A percentile compares a stretch with the other conserved stretches of the same genome.
phyloP scores from a whole-genome alignment of 2,888 invertebrate species.

The Chamaedrilus cognettii region DNA sequence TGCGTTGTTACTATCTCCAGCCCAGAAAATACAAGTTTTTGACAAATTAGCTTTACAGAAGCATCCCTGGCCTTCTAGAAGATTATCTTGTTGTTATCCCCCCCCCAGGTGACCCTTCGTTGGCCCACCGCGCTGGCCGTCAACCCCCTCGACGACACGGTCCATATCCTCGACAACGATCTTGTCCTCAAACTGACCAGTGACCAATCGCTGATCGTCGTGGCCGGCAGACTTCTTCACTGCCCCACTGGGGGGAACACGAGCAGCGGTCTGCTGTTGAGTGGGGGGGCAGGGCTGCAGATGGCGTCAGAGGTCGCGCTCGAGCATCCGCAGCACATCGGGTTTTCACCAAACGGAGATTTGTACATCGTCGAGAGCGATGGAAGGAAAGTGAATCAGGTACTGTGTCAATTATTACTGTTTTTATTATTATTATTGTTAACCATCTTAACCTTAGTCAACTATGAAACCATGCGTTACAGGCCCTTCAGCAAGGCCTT shows the following conservation, averaged over 20 bases:
- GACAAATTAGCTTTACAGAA: no score
- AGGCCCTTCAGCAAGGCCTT: no score
- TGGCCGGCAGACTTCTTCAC: constrained; percentile 92
- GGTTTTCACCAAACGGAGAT: constrained; percentile 89
- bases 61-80: no score
- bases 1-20: no score
- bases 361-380: constrained; percentile 93
- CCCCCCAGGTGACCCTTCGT: constrained; percentile 80
- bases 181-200: constrained; percentile 88
- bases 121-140: constrained; percentile 98
- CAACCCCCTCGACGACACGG: constrained; percentile 89
- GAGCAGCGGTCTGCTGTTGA: constrained; percentile 38
- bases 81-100: no score
- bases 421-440: no score
- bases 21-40: no score
- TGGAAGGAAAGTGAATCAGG: constrained; percentile 83
- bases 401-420: neutral
- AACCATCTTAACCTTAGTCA: no score
- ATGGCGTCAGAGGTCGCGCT: constrained; percentile 83
- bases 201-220: constrained; percentile 81
- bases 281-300: constrained; percentile 59
- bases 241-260: constrained; percentile 68
- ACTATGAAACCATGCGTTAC: no score
- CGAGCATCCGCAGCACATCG: constrained; percentile 84
- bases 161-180: constrained; percentile 89